Percentiles rank a stretch among this genome's conserved stretches.
Conservation (phyloP, 2,888 invertebrate genomes). For the Phaonia tiefii region DNA sequence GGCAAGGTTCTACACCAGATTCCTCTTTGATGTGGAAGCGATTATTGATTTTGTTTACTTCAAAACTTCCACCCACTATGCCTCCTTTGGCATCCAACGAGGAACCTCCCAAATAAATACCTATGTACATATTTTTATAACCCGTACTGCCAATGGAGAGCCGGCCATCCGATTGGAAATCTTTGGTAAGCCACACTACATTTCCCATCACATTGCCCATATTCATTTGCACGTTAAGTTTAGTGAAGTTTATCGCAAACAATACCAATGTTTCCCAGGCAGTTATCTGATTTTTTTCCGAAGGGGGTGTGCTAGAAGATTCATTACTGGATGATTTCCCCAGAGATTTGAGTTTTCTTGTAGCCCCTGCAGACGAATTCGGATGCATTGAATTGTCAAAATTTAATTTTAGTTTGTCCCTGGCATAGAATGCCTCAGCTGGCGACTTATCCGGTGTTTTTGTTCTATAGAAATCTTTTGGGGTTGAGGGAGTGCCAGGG, state of each 20-base stretch:
- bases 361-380: constrained; percentile 68
- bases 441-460: constrained; percentile 69
- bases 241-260: constrained; percentile 97
- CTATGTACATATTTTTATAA: constrained; percentile 95
- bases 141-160: constrained; percentile 96
- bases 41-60: constrained; percentile 93
- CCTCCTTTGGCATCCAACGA: constrained; percentile 97
- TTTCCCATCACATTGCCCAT: constrained; percentile 99
- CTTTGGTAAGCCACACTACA: constrained; percentile 95
- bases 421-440: constrained; percentile 78
- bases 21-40: constrained; percentile 95
- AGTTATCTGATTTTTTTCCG: constrained; percentile 85
- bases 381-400: constrained; percentile 78
- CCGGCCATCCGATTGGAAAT: constrained; percentile 94
- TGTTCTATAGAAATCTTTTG: constrained; percentile 67
- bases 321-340: constrained; percentile 83
- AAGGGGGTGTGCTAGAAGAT: constrained; percentile 82
- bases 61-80: constrained; percentile 97
- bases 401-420: constrained; percentile 83
- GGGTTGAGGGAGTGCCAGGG: constrained; percentile 70
- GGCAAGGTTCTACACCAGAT: constrained; percentile 93
- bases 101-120: constrained; percentile 93
- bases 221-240: constrained; percentile 98
- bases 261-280: constrained; percentile 98
- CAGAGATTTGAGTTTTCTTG: constrained; percentile 81